phyloP scores from a whole-genome alignment of 2,797 vertebrate genomes.

The Melanotaenia maccullochi region DNA sequence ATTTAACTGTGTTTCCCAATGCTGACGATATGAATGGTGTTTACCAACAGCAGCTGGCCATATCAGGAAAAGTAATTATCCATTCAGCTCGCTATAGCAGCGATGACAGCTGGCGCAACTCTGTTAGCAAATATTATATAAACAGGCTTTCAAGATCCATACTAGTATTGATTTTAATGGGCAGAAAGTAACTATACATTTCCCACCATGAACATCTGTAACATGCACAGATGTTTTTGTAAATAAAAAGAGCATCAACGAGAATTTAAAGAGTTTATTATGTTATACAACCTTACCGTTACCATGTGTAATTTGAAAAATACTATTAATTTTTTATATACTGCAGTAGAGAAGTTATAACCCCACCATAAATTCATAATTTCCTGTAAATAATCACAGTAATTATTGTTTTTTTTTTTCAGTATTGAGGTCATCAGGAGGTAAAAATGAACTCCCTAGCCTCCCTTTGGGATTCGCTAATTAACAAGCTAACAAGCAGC shows the following conservation, averaged over 20 bases:
- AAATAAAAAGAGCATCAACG: not conserved
- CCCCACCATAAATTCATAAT: no score
- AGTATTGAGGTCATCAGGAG: not conserved
- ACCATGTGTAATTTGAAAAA: no score
- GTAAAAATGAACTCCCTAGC: not conserved
- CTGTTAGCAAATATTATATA: not conserved
- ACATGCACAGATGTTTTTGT: no score
- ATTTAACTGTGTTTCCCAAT: not conserved
- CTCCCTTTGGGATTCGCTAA: conserved; percentile 1
- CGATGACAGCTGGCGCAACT: not conserved
- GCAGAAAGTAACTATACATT: not conserved
- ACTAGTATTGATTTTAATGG: no score
- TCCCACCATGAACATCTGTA: not conserved
- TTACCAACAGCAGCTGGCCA: not conserved
- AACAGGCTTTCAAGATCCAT: no score
- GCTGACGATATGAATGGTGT: not conserved
- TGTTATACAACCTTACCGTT: not conserved
- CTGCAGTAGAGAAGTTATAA: no score
- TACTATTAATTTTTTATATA: no score
- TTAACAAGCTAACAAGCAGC: conserved; percentile 3
- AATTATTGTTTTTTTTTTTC: no score
- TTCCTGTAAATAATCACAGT: no score
- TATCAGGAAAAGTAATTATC: not conserved
- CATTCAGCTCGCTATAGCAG: not conserved
- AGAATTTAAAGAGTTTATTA: not conserved